A percentile compares a stretch with the other conserved stretches of the same genome.
These are phyloP conservation scores for Lycopodina hypogea DNA, from an alignment of 37 sponge, comb jelly and placozoan species.

Conservation along the genomic window DNA sequence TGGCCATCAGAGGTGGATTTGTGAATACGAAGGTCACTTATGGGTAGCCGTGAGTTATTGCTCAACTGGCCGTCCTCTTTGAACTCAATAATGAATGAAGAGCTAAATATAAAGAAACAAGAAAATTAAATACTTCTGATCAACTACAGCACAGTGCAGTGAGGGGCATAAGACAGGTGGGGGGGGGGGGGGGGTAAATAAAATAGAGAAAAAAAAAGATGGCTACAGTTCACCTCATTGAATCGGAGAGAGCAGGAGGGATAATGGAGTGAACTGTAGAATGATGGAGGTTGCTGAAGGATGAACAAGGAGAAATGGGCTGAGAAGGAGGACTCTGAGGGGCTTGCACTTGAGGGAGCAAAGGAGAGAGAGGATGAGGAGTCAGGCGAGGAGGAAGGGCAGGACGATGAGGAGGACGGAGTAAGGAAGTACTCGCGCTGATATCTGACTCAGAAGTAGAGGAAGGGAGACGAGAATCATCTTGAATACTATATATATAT, in stretches of 20 bases:
- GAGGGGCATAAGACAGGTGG: background rate
- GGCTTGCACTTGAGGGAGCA: too few species aligned
- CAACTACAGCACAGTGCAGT: too few species aligned
- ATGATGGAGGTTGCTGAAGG: slow-evolving; percentile 34
- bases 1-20: background rate
- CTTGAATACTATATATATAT: too few species aligned
- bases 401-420: background rate
- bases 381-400: background rate
- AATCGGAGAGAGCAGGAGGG: slow-evolving; percentile 30
- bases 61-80: slow-evolving; percentile 13
- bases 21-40: background rate
- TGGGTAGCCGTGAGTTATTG: background rate
- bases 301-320: slow-evolving; percentile 29
- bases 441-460: background rate
- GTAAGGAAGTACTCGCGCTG: background rate
- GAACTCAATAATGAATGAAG: slow-evolving; percentile 56
- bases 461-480: background rate
- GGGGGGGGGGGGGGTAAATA: too few species aligned
- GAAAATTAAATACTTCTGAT: too few species aligned
- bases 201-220: too few species aligned
- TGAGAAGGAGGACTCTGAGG: background rate
- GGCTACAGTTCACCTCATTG: slow-evolving; percentile 12
- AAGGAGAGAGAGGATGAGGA: background rate
- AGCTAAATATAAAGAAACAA: too few species aligned
- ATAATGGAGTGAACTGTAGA: slow-evolving; percentile 23